Evolutionary conservation across 2,888 invertebrate species (phyloP), one percentile per base, ranked within the genome.

Genomic region (Leuctra nigra): DNA sequence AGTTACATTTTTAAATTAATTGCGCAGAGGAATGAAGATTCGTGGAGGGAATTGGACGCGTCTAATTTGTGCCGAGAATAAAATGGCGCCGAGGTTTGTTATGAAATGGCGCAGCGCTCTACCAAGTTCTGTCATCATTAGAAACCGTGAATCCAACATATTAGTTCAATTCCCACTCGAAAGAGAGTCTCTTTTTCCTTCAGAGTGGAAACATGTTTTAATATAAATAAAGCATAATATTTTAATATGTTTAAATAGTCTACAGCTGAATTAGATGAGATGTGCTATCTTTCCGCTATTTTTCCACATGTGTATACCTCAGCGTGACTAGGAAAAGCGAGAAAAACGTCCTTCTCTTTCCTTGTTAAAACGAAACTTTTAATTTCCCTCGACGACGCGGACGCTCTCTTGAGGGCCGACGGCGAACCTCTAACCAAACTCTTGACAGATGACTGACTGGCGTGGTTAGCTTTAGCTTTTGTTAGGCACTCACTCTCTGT

Each of bases 341-440:
- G 48, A 48, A 29, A 50, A 35, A 35, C 50, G 33, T 33, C 33
- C 20, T 35, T 50, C 50, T 50, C 50, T 18, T 33, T 50, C 50
- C 50, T 50, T 50, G 50, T 50, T 50, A 50, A 50, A 50, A 35
- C 50, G 50, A 50, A 50, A 50, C 50, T 50, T 50, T 50, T 50
- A 50, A 50, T 50, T 50, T 50, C 50, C 50, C 50, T 33, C 20
- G 50, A 18, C 50, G 50, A 13, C 14, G 50, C 13, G 1, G 36
- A 13, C 20, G 9, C 20, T 35, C 50, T 35, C 50, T 18, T 20
- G 50, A 50, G 50, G 35, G 14, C 9, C 33, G 35, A 9, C 20
- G 16, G 33, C 50, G 35, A 29, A 50, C 35, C 50, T 50, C 50
- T 50, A 50, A 50, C 50, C 50, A 50, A 50, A 50, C 50, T 50